Base-by-base conservation (phyloP, 1,140 invertebrate species). In the Bombus picipes region DNA sequence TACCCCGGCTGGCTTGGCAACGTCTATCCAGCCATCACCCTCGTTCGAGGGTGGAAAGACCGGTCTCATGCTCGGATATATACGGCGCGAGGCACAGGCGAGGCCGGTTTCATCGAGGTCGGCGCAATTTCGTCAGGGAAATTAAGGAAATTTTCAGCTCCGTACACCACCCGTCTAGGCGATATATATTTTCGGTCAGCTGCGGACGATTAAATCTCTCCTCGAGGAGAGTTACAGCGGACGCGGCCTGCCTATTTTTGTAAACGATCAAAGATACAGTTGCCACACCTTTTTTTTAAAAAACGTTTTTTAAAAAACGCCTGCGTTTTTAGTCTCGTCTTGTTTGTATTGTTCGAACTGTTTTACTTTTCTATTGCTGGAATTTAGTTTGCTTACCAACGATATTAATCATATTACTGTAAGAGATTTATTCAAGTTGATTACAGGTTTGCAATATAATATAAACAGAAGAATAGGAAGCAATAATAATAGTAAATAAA, bases 71-170 rank as follows among this genome's bases (percentile, higher is more conserved):
- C 70, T 76, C 59, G 81, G 39, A 90, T 90, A 87, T 89, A 74
- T 79, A 71, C 39, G 25, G 39, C 68, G 39, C 84, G 84, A 82
- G 41, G 81, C 74, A 81, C 68, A 70, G 75, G 78, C 88, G 81
- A 68, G 59, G 66, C 41, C 28, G 43, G 32, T 62, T 83, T 80
- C 68, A 57, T 80, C 77, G 81, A 77, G 88, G 77, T 82, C 84
- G 85, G 73, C 68, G 88, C 86, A 89, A 89, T 90, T 90, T 89
- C 75, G 72, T 53, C 83, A 66, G 71, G 37, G 57, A 85, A 90
- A 90, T 90, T 90, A 90, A 90, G 88, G 88, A 90, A 89, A 90
- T 90, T 90, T 90, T 90, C 89, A 87, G 72, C 88, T 75, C 53
- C 53, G 34, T 37, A 53, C 72, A n/a, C 28, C 59, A 13, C 12